Conservation (phyloP, 2,113 vertebrate species). For the Dipodomys merriami region DNA sequence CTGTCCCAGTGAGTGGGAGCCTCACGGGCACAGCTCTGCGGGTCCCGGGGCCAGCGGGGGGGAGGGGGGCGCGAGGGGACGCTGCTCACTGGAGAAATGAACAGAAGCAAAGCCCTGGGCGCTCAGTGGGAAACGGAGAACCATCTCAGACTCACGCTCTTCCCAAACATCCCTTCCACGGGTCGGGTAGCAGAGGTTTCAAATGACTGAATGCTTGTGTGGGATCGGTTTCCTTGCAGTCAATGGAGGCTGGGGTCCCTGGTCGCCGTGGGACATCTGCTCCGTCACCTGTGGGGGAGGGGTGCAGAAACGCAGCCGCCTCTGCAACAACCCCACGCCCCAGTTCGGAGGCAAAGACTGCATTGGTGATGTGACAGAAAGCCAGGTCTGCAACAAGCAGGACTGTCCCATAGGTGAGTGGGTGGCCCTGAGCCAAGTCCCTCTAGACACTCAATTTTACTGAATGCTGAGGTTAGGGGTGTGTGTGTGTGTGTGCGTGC, state of each 20-base stretch:
- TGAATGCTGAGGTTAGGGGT: background rate
- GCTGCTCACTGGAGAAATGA: slow-evolving; percentile 53
- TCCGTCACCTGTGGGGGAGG: slow-evolving; percentile 95
- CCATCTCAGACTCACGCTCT: slow-evolving; percentile 2
- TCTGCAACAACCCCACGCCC: slow-evolving; percentile 94
- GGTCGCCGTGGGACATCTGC: slow-evolving; percentile 96
- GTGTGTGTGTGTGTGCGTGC: too few species aligned
- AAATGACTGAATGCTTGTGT: background rate
- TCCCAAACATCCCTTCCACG: background rate
- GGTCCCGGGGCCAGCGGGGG: background rate
- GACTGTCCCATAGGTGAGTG: slow-evolving; percentile 90
- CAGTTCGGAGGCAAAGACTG: slow-evolving; percentile 96
- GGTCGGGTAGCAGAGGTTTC: background rate
- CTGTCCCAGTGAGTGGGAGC: slow-evolving; percentile 92
- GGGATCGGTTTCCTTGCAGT: slow-evolving; percentile 85
- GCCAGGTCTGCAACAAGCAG: slow-evolving; percentile 93
- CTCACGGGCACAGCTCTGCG: background rate
- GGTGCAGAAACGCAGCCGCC: slow-evolving; percentile 91
- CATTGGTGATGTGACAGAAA: slow-evolving; percentile 87
- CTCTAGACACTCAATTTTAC: background rate
- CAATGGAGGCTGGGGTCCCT: slow-evolving; percentile 97
- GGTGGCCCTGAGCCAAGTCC: background rate
- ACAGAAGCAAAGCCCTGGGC: slow-evolving; percentile 18
- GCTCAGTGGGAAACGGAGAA: slow-evolving; percentile 45
- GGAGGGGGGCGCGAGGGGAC: background rate